Conservation (phyloP, 1,140 invertebrate genomes). For the Drosophila mauritiana region DNA sequence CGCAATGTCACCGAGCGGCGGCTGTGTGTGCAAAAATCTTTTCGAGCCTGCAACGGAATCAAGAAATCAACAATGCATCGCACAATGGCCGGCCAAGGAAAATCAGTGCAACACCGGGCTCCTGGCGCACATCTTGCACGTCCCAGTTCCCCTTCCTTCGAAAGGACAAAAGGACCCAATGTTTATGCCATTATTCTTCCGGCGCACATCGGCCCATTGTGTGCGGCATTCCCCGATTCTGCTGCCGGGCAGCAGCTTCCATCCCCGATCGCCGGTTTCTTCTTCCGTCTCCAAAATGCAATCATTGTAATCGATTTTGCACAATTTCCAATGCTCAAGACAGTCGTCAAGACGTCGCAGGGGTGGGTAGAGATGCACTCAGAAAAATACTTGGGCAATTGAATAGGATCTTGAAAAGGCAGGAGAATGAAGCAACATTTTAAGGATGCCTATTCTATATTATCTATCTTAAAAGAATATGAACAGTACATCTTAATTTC, state of each 20-base stretch:
- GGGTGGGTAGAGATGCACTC: conserved; percentile 54
- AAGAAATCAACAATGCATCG: conserved; percentile 77
- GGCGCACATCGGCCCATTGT: conserved; percentile 68
- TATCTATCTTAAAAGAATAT: too few species aligned
- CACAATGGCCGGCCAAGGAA: conserved; percentile 56
- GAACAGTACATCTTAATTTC: too few species aligned
- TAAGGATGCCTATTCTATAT: too few species aligned
- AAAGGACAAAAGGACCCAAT: conserved; percentile 49
- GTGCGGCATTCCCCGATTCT: conserved; percentile 22
- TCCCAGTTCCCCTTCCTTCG: conserved; percentile 20
- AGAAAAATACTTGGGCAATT: background rate
- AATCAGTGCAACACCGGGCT: conserved; percentile 75
- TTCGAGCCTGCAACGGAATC: conserved; percentile 49
- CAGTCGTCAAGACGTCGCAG: conserved; percentile 51
- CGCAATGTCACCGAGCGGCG: conserved; percentile 59
- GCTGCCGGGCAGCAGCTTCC: conserved; percentile 46
- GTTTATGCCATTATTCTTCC: conserved; percentile 82
- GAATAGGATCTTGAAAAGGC: background rate
- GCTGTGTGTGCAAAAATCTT: conserved; percentile 61
- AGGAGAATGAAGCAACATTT: background rate
- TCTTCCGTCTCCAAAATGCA: conserved; percentile 80
- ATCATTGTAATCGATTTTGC: conserved; percentile 83
- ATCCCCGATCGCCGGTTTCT: conserved; percentile 45
- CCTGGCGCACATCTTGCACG: conserved; percentile 66
- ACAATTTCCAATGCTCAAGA: conserved; percentile 82